These are phyloP conservation scores for Pantala flavescens DNA, from an alignment of 1,140 invertebrate species.

Conservation along the genomic window DNA sequence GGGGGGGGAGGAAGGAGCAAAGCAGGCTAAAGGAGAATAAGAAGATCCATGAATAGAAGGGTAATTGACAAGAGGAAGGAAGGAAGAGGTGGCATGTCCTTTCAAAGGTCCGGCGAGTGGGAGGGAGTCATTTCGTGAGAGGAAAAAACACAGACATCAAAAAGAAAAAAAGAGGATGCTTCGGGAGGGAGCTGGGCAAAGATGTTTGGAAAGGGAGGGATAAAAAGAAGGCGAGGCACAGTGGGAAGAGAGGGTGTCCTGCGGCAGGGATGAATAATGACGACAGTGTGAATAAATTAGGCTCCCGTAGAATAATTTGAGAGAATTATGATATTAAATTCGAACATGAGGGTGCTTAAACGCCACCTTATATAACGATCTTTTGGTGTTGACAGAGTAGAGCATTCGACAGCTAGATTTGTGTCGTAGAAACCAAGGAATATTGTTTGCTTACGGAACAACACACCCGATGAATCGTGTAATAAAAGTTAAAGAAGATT, in stretches of 20 bases:
- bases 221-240: too few relatives aligned
- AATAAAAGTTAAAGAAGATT: too few relatives aligned
- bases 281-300: neutral
- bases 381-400: neutral
- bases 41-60: neutral
- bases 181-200: neutral
- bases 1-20: neutral
- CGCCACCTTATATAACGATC: conserved; percentile 1
- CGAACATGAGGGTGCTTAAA: neutral
- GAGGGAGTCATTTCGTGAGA: neutral
- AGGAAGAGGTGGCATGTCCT: neutral
- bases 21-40: neutral
- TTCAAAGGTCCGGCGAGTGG: neutral
- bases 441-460: too few relatives aligned
- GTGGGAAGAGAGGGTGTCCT: neutral
- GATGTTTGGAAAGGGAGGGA: too few relatives aligned
- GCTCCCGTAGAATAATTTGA: conserved; percentile 5
- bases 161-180: neutral
- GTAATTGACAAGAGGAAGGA: neutral
- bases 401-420: too few relatives aligned
- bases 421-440: too few relatives aligned
- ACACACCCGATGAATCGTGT: too few relatives aligned
- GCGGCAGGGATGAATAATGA: neutral
- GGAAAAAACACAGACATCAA: neutral
- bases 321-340: conserved; percentile 4